Percentiles rank a stretch among this genome's conserved stretches.
phyloP scores from a whole-genome alignment of 2,113 vertebrate species.

The Epinephelus fuscoguttatus region DNA sequence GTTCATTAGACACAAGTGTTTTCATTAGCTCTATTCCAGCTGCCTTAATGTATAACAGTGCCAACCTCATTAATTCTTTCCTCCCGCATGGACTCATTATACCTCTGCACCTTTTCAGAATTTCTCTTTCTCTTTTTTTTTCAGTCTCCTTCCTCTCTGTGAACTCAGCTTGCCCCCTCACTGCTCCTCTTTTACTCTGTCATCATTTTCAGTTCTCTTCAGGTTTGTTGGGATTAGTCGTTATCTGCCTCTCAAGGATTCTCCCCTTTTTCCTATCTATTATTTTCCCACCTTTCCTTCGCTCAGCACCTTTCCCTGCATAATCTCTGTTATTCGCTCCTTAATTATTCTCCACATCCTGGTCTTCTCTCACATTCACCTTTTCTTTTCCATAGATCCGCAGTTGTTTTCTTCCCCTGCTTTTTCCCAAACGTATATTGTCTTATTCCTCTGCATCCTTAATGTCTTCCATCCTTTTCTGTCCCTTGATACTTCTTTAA shows the following conservation, averaged over 20 bases:
- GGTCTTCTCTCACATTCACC: neutral
- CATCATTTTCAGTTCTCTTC: conserved; percentile 36
- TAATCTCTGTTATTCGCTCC: neutral
- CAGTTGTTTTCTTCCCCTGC: neutral
- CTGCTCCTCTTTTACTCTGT: conserved; percentile 21
- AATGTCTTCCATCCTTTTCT: neutral
- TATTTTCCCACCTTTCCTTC: conserved; percentile 5
- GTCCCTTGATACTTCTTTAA: neutral
- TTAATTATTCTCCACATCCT: neutral
- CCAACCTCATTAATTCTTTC: conserved; percentile 22
- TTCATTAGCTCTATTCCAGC: neutral
- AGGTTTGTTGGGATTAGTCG: conserved; percentile 11
- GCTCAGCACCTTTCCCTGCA: neutral
- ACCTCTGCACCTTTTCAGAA: neutral
- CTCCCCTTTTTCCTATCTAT: neutral
- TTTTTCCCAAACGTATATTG: neutral
- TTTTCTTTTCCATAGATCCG: neutral
- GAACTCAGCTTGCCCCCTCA: conserved; percentile 22
- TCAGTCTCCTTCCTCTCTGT: conserved; percentile 4
- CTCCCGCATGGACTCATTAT: conserved; percentile 20
- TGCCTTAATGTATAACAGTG: neutral
- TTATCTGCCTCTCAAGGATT: conserved; percentile 30
- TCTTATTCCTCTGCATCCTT: neutral
- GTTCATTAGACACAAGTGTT: neutral
- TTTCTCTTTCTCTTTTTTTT: neutral